Percentiles rank a stretch among this genome's conserved stretches.
Evolutionary conservation across 2,113 vertebrate genomes (phyloP).

Genomic region (Myocastor coypus): DNA sequence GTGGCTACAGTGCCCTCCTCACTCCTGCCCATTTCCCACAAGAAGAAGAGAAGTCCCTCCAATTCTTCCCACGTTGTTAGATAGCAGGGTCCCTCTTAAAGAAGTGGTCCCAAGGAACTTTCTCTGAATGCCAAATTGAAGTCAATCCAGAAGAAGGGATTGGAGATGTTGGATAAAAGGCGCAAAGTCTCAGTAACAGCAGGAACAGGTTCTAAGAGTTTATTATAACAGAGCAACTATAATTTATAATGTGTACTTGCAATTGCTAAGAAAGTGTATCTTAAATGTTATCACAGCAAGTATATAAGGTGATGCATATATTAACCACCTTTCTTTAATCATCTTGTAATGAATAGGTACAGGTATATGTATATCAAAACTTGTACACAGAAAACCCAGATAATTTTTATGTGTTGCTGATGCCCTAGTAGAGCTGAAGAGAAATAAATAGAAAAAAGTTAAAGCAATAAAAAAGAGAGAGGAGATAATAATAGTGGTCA

Average conservation of each 20-base stretch:
- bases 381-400: neutral
- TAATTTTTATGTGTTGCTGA: neutral
- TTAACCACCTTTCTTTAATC: constrained; percentile 2
- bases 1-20: neutral
- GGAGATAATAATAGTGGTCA: neutral
- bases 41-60: neutral
- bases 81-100: neutral
- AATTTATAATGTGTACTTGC: neutral
- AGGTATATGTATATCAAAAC: neutral
- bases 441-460: neutral
- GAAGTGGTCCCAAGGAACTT: neutral
- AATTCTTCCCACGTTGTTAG: neutral
- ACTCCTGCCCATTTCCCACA: neutral
- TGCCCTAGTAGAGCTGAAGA: neutral
- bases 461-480: neutral
- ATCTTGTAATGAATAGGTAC: too few relatives aligned
- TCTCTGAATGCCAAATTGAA: neutral
- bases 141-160: neutral
- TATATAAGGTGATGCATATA: neutral
- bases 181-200: neutral
- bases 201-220: neutral
- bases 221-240: neutral
- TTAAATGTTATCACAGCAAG: neutral
- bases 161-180: neutral
- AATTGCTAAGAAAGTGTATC: neutral